Evolutionary conservation across 2,888 invertebrate genomes (phyloP).

Genomic region (Plagodis dolabraria): DNA sequence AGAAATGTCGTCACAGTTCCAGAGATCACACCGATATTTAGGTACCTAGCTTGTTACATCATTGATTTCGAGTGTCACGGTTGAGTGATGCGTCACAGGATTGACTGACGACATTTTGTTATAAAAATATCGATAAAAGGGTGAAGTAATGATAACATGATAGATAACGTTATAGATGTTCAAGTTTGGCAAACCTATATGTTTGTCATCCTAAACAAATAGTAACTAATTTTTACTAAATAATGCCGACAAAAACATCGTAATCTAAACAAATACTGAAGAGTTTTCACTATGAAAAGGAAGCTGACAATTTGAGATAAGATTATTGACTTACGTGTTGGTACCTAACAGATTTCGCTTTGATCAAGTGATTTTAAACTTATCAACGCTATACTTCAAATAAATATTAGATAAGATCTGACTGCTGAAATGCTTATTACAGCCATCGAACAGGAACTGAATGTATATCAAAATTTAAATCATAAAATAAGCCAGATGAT

Average conservation of each 20-base stretch:
- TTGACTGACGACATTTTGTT: conserved; percentile 26
- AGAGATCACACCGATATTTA: conserved; percentile 48
- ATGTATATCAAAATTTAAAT: not conserved
- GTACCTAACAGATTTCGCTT: conserved; percentile 1
- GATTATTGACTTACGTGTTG: conserved; percentile 11
- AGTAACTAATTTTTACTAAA: no score
- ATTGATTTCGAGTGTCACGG: conserved; percentile 48
- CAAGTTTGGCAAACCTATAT: conserved; percentile 15
- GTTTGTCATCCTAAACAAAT: conserved; percentile 17
- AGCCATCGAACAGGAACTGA: not conserved
- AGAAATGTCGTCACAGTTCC: conserved; percentile 74
- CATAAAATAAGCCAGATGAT: not conserved
- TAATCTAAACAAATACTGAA: conserved; percentile 24
- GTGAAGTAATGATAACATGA: conserved; percentile 39
- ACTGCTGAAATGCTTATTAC: no score
- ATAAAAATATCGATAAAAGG: conserved; percentile 35
- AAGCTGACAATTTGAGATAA: conserved; percentile 28
- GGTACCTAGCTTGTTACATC: conserved; percentile 49
- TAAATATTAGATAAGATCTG: no score
- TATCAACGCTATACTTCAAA: not conserved
- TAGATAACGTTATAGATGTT: conserved; percentile 40
- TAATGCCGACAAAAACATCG: not conserved
- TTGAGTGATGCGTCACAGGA: conserved; percentile 57
- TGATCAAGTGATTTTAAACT: not conserved
- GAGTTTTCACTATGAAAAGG: conserved; percentile 21